phyloP scores from a whole-genome alignment of 2,113 vertebrate species.

The Rhineura floridana region DNA sequence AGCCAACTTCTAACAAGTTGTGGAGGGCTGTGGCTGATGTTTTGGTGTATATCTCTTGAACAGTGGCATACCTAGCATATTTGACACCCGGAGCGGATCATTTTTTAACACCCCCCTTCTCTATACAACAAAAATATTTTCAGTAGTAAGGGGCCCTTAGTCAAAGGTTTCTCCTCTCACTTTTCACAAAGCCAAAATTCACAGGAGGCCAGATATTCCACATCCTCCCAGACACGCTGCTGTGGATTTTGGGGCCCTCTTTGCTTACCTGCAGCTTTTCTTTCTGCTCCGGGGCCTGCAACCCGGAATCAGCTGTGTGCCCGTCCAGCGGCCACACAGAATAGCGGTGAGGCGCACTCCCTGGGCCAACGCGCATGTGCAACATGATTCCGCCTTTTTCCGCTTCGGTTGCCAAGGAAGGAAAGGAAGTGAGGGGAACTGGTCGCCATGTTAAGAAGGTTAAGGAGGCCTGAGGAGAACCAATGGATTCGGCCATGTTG shows the following conservation, averaged over 20 bases:
- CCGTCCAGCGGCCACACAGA: constrained; percentile 74
- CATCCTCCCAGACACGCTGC: not conserved
- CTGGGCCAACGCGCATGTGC: constrained; percentile 22
- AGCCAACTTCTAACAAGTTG: no score
- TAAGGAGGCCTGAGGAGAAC: not conserved
- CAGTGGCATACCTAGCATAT: no score
- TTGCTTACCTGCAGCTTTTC: constrained; percentile 1
- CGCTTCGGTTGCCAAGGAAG: not conserved
- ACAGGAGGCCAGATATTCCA: not conserved
- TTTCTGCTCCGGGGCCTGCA: constrained; percentile 48
- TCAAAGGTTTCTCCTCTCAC: not conserved
- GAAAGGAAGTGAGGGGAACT: not conserved
- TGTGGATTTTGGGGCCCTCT: not conserved
- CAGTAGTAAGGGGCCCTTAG: no score
- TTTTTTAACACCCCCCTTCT: no score
- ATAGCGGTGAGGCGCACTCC: constrained; percentile 68
- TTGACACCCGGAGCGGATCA: no score
- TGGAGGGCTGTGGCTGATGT: no score
- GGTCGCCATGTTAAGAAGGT: not conserved
- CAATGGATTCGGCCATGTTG: constrained; percentile 36
- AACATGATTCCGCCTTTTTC: not conserved
- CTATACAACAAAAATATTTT: no score
- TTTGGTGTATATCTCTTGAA: no score
- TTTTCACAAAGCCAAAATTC: no score
- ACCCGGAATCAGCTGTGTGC: constrained; percentile 74